Conservation (phyloP, 2,113 vertebrate genomes). For the Globicephala melas region DNA sequence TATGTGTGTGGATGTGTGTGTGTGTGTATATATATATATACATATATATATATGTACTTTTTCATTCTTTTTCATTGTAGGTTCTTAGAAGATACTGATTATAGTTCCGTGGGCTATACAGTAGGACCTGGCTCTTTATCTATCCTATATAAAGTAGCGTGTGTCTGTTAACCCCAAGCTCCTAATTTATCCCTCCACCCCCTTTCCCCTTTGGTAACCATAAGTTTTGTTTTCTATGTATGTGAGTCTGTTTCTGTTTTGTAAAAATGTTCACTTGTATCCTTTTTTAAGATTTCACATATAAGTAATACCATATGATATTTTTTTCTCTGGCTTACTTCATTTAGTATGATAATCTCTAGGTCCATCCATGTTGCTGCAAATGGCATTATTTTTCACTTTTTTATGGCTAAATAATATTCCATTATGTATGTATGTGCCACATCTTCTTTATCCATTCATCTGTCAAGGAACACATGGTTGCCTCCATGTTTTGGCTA, state of each 20-base stretch:
- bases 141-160: background rate
- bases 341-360: background rate
- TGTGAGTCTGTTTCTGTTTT: background rate
- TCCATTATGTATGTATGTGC: background rate
- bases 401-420: background rate
- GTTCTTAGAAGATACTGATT: background rate
- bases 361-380: background rate
- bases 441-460: background rate
- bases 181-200: background rate
- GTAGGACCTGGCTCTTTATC: background rate
- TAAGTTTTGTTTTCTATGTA: background rate
- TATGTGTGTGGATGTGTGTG: rapidly evolving
- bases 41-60: background rate
- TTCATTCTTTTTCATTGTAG: background rate
- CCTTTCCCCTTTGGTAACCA: background rate
- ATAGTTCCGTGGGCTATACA: background rate
- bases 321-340: background rate
- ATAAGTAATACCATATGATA: background rate
- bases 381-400: background rate
- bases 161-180: background rate
- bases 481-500: background rate
- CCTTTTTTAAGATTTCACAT: background rate
- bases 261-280: background rate
- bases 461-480: background rate
- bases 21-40: rapidly evolving